Conservation (phyloP, 2,113 vertebrate genomes). For the Agapornis roseicollis region DNA sequence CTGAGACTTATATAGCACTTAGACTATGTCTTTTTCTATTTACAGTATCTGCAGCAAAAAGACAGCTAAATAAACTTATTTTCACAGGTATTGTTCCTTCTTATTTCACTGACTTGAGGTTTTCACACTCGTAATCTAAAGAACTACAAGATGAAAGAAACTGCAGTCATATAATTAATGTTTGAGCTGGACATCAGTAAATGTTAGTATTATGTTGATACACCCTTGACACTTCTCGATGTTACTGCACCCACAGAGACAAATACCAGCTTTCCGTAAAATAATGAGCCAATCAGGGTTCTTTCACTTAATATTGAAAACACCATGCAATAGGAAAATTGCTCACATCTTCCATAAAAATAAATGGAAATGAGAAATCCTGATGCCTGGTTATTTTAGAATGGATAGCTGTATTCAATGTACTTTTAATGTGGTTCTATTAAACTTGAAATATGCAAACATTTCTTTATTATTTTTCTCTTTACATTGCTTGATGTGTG, state of each 20-base stretch:
- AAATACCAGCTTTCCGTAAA: constrained; percentile 53
- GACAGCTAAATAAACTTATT: constrained; percentile 58
- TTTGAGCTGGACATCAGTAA: constrained; percentile 65
- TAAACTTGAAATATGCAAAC: not conserved
- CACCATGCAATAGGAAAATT: constrained; percentile 29
- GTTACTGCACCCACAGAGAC: constrained; percentile 32
- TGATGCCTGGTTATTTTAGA: constrained; percentile 22
- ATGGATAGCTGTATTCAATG: not conserved
- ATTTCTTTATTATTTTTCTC: not conserved
- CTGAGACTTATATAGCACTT: not conserved
- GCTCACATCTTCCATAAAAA: constrained; percentile 49
- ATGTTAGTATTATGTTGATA: constrained; percentile 51
- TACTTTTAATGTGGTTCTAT: constrained; percentile 19
- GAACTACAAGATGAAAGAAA: constrained; percentile 58
- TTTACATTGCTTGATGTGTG: not conserved
- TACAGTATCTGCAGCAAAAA: constrained; percentile 38
- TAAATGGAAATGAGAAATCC: constrained; percentile 40
- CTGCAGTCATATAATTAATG: constrained; percentile 38
- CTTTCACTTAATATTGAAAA: constrained; percentile 59
- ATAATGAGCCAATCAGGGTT: constrained; percentile 58
- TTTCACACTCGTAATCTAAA: constrained; percentile 71
- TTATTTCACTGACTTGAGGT: constrained; percentile 62
- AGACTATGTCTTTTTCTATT: constrained; percentile 18
- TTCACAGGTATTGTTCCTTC: constrained; percentile 62
- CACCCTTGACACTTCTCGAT: constrained; percentile 53